Percentiles rank a stretch among this genome's conserved stretches.
These are phyloP conservation scores for Glareola pratincola DNA, from an alignment of 2,113 vertebrate species.

Conservation along the genomic window DNA sequence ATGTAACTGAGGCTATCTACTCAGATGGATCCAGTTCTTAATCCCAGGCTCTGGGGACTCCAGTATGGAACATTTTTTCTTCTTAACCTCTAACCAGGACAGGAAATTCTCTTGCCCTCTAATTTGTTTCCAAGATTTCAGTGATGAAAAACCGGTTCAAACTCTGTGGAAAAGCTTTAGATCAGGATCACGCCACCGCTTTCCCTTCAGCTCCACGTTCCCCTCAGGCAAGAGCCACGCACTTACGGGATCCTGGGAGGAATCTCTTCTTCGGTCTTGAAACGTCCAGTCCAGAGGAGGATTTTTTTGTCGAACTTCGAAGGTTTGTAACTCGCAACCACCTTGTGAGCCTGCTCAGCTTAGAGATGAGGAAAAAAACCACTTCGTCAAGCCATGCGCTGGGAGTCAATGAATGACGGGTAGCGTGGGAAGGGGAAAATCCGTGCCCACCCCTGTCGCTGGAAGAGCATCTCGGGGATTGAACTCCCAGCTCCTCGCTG, in stretches of 20 bases:
- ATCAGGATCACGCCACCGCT: background rate
- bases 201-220: background rate
- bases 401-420: fast-evolving
- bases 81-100: slow-evolving; percentile 48
- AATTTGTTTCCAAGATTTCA: background rate
- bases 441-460: fast-evolving
- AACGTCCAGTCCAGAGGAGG: slow-evolving; percentile 77
- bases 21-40: background rate
- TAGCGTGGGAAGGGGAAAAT: background rate
- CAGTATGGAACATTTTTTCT: slow-evolving; percentile 27
- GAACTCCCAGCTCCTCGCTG: too few species aligned
- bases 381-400: background rate
- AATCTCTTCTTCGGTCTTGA: slow-evolving; percentile 76
- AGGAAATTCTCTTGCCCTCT: slow-evolving; percentile 35
- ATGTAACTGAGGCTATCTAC: background rate
- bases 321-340: slow-evolving; percentile 69
- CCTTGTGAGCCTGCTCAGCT: slow-evolving; percentile 58
- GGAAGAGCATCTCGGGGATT: background rate
- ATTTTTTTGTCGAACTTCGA: slow-evolving; percentile 76
- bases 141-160: background rate
- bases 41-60: background rate
- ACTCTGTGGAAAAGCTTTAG: background rate
- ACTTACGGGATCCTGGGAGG: slow-evolving; percentile 75
- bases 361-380: background rate
- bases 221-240: fast-evolving